Conservation (phyloP, 2,113 vertebrate genomes). For the Centropus bengalensis region DNA sequence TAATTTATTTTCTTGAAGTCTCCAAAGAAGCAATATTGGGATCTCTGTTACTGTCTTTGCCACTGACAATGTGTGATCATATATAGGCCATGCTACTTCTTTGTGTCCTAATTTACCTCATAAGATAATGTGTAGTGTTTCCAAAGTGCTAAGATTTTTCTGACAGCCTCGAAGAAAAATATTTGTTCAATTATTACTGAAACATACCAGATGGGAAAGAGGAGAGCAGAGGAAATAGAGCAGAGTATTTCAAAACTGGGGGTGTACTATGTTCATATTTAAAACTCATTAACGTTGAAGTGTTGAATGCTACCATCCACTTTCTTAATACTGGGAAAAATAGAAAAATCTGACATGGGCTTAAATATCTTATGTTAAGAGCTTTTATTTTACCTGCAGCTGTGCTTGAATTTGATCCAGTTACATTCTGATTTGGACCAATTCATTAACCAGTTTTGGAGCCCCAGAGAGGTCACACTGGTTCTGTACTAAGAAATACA, state of each 20-base stretch:
- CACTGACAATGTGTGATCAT: conserved; percentile 30
- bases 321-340: neutral
- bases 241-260: conserved; percentile 24
- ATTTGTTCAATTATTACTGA: conserved; percentile 29
- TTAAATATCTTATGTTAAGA: neutral
- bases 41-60: neutral
- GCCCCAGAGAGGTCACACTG: neutral
- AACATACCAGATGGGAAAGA: conserved; percentile 37
- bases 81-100: neutral
- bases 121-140: conserved; percentile 17
- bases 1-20: neutral
- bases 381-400: neutral
- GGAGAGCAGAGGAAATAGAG: conserved; percentile 13
- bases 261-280: neutral
- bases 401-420: neutral
- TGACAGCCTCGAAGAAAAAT: conserved; percentile 44
- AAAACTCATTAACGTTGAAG: conserved; percentile 30
- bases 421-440: neutral
- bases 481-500: neutral
- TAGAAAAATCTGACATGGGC: neutral
- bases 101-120: conserved; percentile 20
- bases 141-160: conserved; percentile 19
- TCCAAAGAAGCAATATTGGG: neutral
- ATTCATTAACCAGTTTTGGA: neutral
- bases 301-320: neutral